Conservation (phyloP, 2,888 invertebrate species). For the Ornithoptera priamus region DNA sequence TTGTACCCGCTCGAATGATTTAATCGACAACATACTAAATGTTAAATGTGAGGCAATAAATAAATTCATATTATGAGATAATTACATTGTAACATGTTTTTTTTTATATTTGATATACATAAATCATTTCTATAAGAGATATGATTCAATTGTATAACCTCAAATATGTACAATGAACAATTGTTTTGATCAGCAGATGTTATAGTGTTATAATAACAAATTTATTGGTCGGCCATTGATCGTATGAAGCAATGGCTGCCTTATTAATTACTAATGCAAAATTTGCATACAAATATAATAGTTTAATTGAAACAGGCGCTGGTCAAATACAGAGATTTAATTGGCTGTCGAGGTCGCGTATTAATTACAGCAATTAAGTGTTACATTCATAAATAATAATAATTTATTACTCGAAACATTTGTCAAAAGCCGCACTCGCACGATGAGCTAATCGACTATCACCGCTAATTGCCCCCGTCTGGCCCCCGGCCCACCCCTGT, state of each 20-base stretch:
- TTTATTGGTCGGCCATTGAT: not conserved
- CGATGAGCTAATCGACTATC: slow-evolving; percentile 80
- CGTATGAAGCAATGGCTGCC: not conserved
- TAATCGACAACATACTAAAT: slow-evolving; percentile 26
- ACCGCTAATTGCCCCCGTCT: slow-evolving; percentile 76
- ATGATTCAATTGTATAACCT: not conserved
- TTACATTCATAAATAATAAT: slow-evolving; percentile 66
- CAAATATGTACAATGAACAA: not conserved
- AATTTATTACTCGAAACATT: slow-evolving; percentile 73
- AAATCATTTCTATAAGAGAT: too few species aligned
- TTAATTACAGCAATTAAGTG: slow-evolving; percentile 64
- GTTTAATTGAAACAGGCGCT: slow-evolving; percentile 41
- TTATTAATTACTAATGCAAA: slow-evolving; percentile 15
- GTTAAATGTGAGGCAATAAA: slow-evolving; percentile 20
- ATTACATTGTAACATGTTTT: not conserved
- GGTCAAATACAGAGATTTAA: slow-evolving; percentile 45
- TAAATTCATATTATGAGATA: slow-evolving; percentile 13
- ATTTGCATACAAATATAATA: slow-evolving; percentile 27
- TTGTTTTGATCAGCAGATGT: not conserved
- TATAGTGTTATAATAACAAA: not conserved
- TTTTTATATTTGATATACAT: not conserved
- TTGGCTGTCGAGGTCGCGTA: slow-evolving; percentile 41
- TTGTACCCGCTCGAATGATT: slow-evolving; percentile 20
- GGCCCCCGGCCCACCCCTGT: slow-evolving; percentile 32
- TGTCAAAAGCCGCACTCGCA: slow-evolving; percentile 78